Conservation (phyloP, 2,797 vertebrate species). For the Babyrousa celebensis region DNA sequence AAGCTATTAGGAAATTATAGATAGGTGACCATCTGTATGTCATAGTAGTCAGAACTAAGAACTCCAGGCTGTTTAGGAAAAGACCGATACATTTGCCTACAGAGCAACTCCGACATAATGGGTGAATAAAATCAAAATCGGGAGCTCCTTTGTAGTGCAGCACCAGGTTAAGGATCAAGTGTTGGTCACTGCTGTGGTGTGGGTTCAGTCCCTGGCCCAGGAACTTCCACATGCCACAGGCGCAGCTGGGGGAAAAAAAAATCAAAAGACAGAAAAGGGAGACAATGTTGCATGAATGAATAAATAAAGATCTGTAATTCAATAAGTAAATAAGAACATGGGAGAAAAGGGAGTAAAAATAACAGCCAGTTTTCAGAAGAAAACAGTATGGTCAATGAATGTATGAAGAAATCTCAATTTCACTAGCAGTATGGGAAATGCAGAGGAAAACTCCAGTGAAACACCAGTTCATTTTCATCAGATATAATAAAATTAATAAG, state of each 20-base stretch:
- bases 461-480: neutral
- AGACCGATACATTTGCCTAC: neutral
- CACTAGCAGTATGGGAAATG: neutral
- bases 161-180: too few species aligned
- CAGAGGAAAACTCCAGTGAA: neutral
- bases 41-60: neutral
- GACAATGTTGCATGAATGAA: neutral
- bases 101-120: neutral
- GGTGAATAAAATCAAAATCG: too few species aligned
- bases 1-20: neutral
- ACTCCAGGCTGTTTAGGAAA: neutral
- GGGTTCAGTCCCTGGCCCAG: too few species aligned
- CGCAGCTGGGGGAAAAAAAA: neutral
- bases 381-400: neutral
- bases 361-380: neutral
- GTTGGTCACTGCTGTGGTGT: too few species aligned
- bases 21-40: neutral
- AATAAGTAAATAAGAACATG: neutral
- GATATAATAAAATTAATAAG: neutral
- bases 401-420: neutral
- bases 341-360: neutral
- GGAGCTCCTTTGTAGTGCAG: too few species aligned
- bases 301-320: conserved; percentile 11
- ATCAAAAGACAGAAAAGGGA: neutral
- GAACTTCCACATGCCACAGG: too few species aligned